Base-by-base conservation (phyloP, 37 sponge, comb jelly and placozoan species). In the Mnemiopsis leidyi region DNA sequence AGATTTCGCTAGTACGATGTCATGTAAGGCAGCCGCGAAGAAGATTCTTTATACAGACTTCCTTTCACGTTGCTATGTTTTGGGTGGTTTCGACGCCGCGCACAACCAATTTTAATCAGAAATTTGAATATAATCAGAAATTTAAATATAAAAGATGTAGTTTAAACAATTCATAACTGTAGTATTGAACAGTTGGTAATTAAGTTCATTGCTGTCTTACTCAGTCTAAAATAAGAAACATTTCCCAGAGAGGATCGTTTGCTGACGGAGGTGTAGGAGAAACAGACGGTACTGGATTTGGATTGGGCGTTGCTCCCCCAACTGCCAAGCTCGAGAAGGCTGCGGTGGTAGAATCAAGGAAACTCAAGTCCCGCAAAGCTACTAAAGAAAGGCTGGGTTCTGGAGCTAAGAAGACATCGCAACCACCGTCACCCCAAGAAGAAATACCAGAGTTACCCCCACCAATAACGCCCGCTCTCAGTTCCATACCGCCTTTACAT, bases 281-380 rank as follows among this genome's bases (percentile, higher is more conserved):
- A 21, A 85, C 90, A 25, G 90, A 85, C 29, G 90, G 90, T 5
- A 85, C 90, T 39, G 90, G 90, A 24, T 85, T 85, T 21, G 90
- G 90, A 13, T 67, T 85, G 3, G 90, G 90, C 61, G 29, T 85
- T 5, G 90, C 90, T 3, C 90, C 90, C 23, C 32, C 48, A 0
- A 33, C 48, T 38, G 90, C 90, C 40, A 85, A 85, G 35, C 68
- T 85, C 3, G 90, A 85, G 38, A 85, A 85, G 90, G 90, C 90
- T 28, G 90, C 90, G 0, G 90, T 85, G 0, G 90, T 85, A 13
- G 90, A 85, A 40, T 24, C 90, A 0, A 38, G 90, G 67, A 85
- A 85, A 25, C 23, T 85, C 29, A 85, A 85, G 61, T 85, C 90
- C 0, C 31, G 90, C 38, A 85, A 85, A 29, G 39, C 90, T 3